These are phyloP conservation scores for Pagrus major DNA, from an alignment of 2,113 vertebrate genomes.

Conservation along the genomic window DNA sequence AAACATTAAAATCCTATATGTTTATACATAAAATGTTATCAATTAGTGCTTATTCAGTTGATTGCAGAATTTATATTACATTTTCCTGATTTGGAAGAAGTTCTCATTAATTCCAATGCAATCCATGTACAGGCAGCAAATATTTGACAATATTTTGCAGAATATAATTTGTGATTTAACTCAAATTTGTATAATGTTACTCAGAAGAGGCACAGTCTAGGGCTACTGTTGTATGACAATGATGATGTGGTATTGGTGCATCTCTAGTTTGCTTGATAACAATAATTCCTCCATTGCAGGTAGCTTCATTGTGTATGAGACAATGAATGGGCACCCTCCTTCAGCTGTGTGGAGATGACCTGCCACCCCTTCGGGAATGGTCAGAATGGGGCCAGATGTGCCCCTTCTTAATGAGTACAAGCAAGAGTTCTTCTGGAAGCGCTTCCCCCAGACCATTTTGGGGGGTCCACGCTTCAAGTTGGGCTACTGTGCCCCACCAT, in stretches of 20 bases:
- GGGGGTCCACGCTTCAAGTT: slow-evolving; percentile 94
- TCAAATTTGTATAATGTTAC: background rate
- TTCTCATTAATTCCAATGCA: background rate
- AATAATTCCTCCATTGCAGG: slow-evolving; percentile 29
- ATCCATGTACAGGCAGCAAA: background rate
- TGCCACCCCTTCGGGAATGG: slow-evolving; percentile 75
- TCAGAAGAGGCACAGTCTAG: background rate
- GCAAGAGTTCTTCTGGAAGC: slow-evolving; percentile 98
- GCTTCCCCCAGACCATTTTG: slow-evolving; percentile 95
- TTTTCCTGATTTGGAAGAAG: background rate
- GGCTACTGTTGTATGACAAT: background rate
- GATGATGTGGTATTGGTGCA: background rate
- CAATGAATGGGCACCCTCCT: slow-evolving; percentile 66
- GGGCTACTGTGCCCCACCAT: slow-evolving; percentile 94
- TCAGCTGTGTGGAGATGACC: slow-evolving; percentile 79
- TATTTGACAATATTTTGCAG: background rate
- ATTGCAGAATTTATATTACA: background rate
- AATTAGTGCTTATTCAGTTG: background rate
- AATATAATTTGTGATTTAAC: background rate
- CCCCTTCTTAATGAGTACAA: slow-evolving; percentile 99
- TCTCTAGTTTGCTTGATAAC: background rate
- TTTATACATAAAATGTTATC: background rate
- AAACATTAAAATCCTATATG: background rate
- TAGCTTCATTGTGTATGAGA: slow-evolving; percentile 18
- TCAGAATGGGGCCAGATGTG: slow-evolving; percentile 98